Base-by-base conservation (phyloP, 1,140 invertebrate genomes). In the Drosophila tsacasi region DNA sequence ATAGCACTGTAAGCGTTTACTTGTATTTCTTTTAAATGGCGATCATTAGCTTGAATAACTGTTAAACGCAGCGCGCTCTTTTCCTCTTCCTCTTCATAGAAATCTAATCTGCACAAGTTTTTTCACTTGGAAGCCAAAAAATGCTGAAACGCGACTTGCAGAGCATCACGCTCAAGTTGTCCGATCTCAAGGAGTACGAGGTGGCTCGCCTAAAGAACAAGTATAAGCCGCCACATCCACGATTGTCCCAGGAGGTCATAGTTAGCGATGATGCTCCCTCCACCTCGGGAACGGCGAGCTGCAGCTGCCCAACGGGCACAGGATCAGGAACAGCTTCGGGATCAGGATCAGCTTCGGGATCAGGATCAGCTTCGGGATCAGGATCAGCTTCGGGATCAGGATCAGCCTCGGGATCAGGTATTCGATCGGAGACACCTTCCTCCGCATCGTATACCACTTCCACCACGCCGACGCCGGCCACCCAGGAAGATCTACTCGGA, bases 141-240 rank as follows among this genome's bases (percentile, higher is more conserved):
- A 87, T 87, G 83, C 21, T 89, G 0, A 87, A 75, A 42, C 83
- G 83, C 17, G 64, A 89, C 17, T 42, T 87, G 17, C 83, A 87
- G 49, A 71, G 35, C 9, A 87, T 87, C 13, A 65, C 64, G 3
- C 55, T 87, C 1, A 84, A 77, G 25, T 30, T 87, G 7, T 62
- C 77, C 12, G 83, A 87, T 50, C 62, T 87, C 13, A 71, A 90
- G 54, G 83, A 87, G 25, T 87, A 87, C 44, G 64, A 84, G 39
- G 58, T 61, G 17, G 52, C 66, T 7, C 81, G 83, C n/a, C 66
- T 61, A 8, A 67, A 83, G 44, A 61, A 81, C 37, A 89, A 72
- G 30, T 15, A 37, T 2, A 77, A 75, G 27, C 32, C 5, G 52
- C 72, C 40, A n/a, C 52, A 1, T 6, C 44, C 49, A 5, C 37